Base-by-base conservation (phyloP, 2,888 invertebrate genomes). In the Autographa pulchrina region DNA sequence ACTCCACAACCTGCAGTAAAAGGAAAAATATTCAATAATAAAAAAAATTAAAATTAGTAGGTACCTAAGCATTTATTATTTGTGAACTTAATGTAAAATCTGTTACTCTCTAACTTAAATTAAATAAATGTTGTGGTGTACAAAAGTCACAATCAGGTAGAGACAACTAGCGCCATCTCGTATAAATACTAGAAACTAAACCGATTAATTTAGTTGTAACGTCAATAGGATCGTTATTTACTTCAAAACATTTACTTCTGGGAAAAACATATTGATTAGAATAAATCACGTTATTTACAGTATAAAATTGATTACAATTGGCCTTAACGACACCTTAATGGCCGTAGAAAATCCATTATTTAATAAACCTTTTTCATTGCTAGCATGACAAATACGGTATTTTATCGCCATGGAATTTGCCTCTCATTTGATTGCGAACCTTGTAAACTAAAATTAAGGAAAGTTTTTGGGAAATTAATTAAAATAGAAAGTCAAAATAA, bases 81-180 rank as follows among this genome's bases (percentile, higher is more conserved):
- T n/a, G n/a, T n/a, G n/a, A n/a, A n/a, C n/a, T n/a, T 2, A 25
- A 25, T 25, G 25, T 25, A 25, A 25, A 25, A 25, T 2, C 25
- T 25, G 25, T 25, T 25, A 25, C 2, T 25, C 3, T 25, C 1
- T 25, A 25, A 25, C 25, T 25, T 25, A 25, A n/a, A 1, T 3
- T 25, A 25, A 25, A 25, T 25, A 25, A 25, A 25, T 25, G 25
- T 25, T 3, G 25, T 25, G 25, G 25, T 25, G 1, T 25, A 25
- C 25, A 25, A 25, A 25, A 25, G 25, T 25, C 1, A 25, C 25
- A 25, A 25, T 25, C 25, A 25, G 20, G 60, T 6, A 31, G 48
- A 72, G 8, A 77, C 81, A 32, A 32, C 65, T 82, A 72, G 62
- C 84, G 85, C 80, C 88, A 87, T 85, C 87, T 85, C 62, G 74